Evolutionary conservation across 92 coral and sea anemone species (phyloP).

Genomic region (Palythoa grandis): DNA sequence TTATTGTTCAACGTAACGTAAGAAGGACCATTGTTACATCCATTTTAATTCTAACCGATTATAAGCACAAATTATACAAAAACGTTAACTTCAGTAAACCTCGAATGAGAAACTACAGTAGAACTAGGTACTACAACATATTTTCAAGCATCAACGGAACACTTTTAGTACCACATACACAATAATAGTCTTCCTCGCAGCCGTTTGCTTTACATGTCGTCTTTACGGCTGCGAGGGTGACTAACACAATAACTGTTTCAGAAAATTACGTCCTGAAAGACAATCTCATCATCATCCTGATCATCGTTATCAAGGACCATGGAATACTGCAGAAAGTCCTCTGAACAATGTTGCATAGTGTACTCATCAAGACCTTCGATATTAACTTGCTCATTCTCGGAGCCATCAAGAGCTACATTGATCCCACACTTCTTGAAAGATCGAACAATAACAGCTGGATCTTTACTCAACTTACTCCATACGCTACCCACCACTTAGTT

Average conservation of each 20-base stretch:
- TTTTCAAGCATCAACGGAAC: not conserved
- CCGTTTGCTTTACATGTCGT: too few relatives aligned
- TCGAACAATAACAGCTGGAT: too few relatives aligned
- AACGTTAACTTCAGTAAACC: not conserved
- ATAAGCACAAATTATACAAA: not conserved
- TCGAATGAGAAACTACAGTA: not conserved
- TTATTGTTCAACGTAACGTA: too few relatives aligned
- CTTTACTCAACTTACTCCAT: not conserved
- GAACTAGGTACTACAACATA: not conserved
- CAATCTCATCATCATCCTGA: not conserved
- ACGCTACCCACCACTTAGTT: constrained; percentile 22
- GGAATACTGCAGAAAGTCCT: too few relatives aligned
- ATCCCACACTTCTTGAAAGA: too few relatives aligned
- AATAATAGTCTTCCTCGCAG: too few relatives aligned
- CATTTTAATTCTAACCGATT: not conserved
- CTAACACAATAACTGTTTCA: not conserved
- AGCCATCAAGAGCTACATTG: too few relatives aligned
- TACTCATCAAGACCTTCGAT: too few relatives aligned
- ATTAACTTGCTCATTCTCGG: too few relatives aligned
- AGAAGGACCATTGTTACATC: not conserved
- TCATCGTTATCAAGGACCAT: not conserved
- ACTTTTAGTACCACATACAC: not conserved
- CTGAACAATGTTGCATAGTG: too few relatives aligned
- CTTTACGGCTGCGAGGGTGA: too few relatives aligned
- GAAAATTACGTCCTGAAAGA: not conserved